These are phyloP conservation scores for Ethmia dodecea DNA, from an alignment of 2,888 invertebrate species.

Conservation along the genomic window DNA sequence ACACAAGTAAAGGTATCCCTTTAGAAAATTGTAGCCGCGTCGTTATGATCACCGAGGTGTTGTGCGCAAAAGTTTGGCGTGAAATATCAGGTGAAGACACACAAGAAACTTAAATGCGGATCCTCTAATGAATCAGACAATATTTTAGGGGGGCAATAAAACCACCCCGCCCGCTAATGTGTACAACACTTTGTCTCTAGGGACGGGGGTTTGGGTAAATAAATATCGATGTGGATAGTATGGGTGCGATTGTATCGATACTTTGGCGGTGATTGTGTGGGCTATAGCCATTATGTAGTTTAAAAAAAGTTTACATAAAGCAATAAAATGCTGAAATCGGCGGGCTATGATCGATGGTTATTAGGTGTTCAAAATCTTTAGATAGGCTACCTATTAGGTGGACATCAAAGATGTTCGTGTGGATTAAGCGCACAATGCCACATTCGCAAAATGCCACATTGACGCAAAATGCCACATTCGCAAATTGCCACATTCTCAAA, in stretches of 20 bases:
- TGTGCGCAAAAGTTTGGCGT: slow-evolving; percentile 55
- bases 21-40: too few species aligned
- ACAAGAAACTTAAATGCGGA: slow-evolving; percentile 73
- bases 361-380: too few species aligned
- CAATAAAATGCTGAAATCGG: too few species aligned
- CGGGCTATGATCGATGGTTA: too few species aligned
- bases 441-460: too few species aligned
- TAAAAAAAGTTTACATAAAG: too few species aligned
- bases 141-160: slow-evolving; percentile 77
- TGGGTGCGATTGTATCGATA: background rate
- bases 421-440: too few species aligned
- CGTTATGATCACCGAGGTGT: too few species aligned
- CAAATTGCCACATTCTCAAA: too few species aligned
- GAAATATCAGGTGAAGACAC: slow-evolving; percentile 52
- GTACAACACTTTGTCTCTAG: slow-evolving; percentile 68
- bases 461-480: too few species aligned
- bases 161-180: slow-evolving; percentile 70
- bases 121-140: slow-evolving; percentile 78
- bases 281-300: slow-evolving; percentile 21
- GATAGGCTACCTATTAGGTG: too few species aligned
- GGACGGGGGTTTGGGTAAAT: slow-evolving; percentile 62
- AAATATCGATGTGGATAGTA: slow-evolving; percentile 62
- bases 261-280: background rate
- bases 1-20: slow-evolving; percentile 75
- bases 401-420: too few species aligned